Evolutionary conservation across 2,888 invertebrate genomes (phyloP), one percentile per base, ranked within the genome.

Genomic region (Xiphydria camelus): DNA sequence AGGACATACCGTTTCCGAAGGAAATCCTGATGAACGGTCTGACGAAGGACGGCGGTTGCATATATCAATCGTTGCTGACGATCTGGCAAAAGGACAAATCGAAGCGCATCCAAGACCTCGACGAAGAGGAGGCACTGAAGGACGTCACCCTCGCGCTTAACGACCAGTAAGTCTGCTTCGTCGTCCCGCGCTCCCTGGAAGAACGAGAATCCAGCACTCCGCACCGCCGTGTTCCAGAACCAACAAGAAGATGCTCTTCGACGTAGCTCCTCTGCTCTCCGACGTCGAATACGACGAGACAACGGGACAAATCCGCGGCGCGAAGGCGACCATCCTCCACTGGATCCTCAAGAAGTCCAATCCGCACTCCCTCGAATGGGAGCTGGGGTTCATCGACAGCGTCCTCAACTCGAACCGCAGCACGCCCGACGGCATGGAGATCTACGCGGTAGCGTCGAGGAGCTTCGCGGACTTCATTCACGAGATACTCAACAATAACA

Each of bases 391-490:
- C 40, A 57, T 71, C 25, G 51, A 69, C 4, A 53, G 57, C 7
- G 66, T 70, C 15, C 48, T 75, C 6, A 50, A 57, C 21, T 47
- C 55, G 19, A 70, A 70, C 41, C 58, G 59, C 6, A 66, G 54
- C 4, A 36, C 71, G 4, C 73, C 75, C 1, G 44, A 56, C 1
- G 70, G 67, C 14, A 66, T 73, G 66, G 52, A 64, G 39, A 41
- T 75, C 4, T 73, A 66, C 48, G 71, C 71, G 2, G 57, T 75
- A 4, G 65, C 73, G 1, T 57, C 66, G 15, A 53, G 74, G 20
- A 75, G 75, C 46, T 76, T 68, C 47, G 51, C 68, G 3, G 76
- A 76, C 45, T 61, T 65, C 12, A 47, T 76, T 10, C 62, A 62
- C 6, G 57, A 71, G 44, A 66, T 73, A 12, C 25, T 76, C 26